Evolutionary conservation across 2,888 invertebrate species (phyloP).

Genomic region (Plutella xylostella): DNA sequence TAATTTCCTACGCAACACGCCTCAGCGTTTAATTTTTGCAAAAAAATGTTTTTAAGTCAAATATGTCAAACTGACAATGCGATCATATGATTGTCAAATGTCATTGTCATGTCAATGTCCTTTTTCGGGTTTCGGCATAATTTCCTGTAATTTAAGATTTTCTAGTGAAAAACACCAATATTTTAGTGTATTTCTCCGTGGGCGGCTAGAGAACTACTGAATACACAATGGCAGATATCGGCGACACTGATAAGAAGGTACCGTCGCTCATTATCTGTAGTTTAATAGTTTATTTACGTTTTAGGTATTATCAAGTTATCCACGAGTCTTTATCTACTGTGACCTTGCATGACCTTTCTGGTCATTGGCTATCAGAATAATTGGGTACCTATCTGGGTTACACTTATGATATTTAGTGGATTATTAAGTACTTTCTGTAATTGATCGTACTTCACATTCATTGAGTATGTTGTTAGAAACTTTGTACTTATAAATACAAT

Average conservation of each 20-base stretch:
- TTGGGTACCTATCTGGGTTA: too few species aligned
- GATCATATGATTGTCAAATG: not conserved
- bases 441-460: too few species aligned
- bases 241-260: conserved; percentile 54
- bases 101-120: not conserved
- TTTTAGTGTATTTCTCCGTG: not conserved
- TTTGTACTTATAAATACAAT: too few species aligned
- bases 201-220: conserved; percentile 20
- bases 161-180: too few species aligned
- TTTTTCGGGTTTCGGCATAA: not conserved
- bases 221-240: conserved; percentile 39
- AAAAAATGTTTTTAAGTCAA: not conserved
- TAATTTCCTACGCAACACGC: too few species aligned
- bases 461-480: too few species aligned
- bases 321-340: conserved; percentile 32
- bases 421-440: too few species aligned
- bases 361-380: too few species aligned
- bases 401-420: too few species aligned
- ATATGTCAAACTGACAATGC: not conserved
- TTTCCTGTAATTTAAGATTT: too few species aligned
- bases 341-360: conserved; percentile 47
- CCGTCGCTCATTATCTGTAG: conserved; percentile 31
- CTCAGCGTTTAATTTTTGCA: too few species aligned
- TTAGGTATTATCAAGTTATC: conserved; percentile 4
- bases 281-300: too few species aligned